Evolutionary conservation across 1,140 invertebrate species (phyloP), one percentile per base, ranked within the genome.

Genomic region (Harlomillsia oculata): DNA sequence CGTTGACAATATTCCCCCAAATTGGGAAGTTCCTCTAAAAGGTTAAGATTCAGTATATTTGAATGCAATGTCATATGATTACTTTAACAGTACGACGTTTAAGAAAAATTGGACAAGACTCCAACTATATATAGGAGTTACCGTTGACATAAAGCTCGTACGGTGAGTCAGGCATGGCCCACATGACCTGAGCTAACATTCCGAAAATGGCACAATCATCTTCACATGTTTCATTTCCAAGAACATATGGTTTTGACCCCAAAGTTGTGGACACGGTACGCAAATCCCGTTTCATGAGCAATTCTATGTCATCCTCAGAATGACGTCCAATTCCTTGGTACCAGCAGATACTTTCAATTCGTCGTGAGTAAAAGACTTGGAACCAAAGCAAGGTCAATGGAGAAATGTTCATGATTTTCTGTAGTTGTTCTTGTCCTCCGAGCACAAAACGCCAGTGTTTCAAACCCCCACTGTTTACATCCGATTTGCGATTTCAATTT

Each of bases 191-290:
- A 1, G 48, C n/a, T 9, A 37, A n/a, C 6, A 21, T n/a, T 1
- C 59, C 54, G 49, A 56, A 61, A 29, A 56, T 30, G 2, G 59
- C 46, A 46, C 40, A 44, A 26, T 62, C 60, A 34, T 53, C 41
- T 50, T 62, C 60, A 46, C 54, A 51, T 20, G 60, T 54, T n/a
- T 58, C 44, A 20, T 62, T 51, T 32, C 60, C 60, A 2, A 57
- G n/a, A 11, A 62, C 16, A 36, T 53, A 62, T 26, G 57, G 57
- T 25, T 53, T 57, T 2, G 30, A 41, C 0, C 55, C 55, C 9
- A 62, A 28, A 18, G 53, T 36, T 14, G 11, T 37, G 23, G 60
- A 45, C 3, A 59, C 39, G n/a, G 60, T 28, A 14, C 39, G 6
- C 13, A 62, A 9, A 26, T 59, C 55, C 14, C 20, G 16, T 23